Evolutionary conservation across 2,888 invertebrate genomes (phyloP).

Genomic region (Nomada goodeniana): DNA sequence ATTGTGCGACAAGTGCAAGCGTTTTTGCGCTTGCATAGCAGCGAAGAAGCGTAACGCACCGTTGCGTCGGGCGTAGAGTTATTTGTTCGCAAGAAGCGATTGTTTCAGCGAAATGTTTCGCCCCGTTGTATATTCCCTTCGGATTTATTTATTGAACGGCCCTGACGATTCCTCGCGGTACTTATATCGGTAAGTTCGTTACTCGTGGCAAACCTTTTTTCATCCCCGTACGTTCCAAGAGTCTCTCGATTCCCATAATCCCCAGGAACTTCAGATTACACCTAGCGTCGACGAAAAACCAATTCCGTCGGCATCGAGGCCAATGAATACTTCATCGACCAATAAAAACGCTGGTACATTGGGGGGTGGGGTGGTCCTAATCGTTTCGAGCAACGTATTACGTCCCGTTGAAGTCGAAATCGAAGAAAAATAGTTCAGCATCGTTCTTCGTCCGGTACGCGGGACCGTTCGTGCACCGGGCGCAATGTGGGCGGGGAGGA

Average conservation of each 20-base stretch:
- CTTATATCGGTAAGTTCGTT: too few relatives aligned
- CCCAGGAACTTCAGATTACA: conserved; percentile 19
- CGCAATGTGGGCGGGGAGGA: not conserved
- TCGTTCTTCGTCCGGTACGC: conserved; percentile 37
- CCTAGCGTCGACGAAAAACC: not conserved
- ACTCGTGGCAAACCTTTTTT: not conserved
- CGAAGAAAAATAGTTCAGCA: conserved; percentile 36
- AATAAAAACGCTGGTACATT: conserved; percentile 2
- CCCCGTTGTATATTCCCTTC: too few relatives aligned
- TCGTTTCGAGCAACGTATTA: conserved; percentile 37
- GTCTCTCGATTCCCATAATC: not conserved
- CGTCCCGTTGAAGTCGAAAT: conserved; percentile 31
- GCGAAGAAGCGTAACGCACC: too few relatives aligned
- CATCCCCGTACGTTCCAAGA: not conserved
- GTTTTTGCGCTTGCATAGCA: too few relatives aligned
- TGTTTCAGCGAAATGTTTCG: too few relatives aligned
- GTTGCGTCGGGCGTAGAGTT: too few relatives aligned
- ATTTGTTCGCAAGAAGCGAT: too few relatives aligned
- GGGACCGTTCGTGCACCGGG: conserved; percentile 6
- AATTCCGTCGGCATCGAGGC: conserved; percentile 3
- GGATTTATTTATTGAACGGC: too few relatives aligned
- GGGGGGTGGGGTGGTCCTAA: conserved; percentile 13
- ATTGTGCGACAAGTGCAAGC: not conserved
- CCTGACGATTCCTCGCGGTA: too few relatives aligned
- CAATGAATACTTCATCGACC: conserved; percentile 35